Evolutionary conservation across 2,888 invertebrate species (phyloP), one percentile per base, ranked within the genome.

Genomic region (Dasypolia templi): DNA sequence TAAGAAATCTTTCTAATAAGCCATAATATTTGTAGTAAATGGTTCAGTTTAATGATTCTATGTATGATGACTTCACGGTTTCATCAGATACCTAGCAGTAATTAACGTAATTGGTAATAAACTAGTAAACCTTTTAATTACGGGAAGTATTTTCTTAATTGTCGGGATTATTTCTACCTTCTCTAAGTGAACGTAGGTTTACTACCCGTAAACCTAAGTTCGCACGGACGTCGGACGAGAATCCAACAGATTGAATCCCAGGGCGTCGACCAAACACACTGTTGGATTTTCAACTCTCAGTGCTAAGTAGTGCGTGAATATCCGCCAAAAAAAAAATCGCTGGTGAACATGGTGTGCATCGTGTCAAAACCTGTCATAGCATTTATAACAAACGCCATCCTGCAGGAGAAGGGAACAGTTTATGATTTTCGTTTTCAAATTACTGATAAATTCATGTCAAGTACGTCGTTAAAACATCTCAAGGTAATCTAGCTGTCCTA

Each of bases 71-170:
- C 29, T 66, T 32, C 32, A 44, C 12, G 22, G 17, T 66, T 62
- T 62, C 56, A 71, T 81, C 78, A 62, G 81, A 77, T 77, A n/a
- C n/a, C n/a, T n/a, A 72, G 19, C 32, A 35, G 49, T 78, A 69
- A 82, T 72, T 62, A 82, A 70, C 39, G 46, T 75, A 67, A 81
- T 68, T 69, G 61, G 19, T 42, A 42, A 49, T 81, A 64, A 73
- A 73, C 62, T 22, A 67, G 66, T 67, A 64, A 56, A 64, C 32
- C 22, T 29, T 56, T 59, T 67, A 68, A 75, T 70, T 72, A 58
- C 67, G 51, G 78, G 78, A 82, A 74, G 42, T 65, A 17, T 81
- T 82, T 78, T 71, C 71, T 68, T 74, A 71, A 72, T 72, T 55
- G 56, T 67, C 32, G 26, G 19, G 42, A 56, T 29, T 67, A 49